Percentiles rank a stretch among this genome's conserved stretches.
Evolutionary conservation across 1,140 invertebrate genomes (phyloP).

Genomic region (Penaeus japonicus): DNA sequence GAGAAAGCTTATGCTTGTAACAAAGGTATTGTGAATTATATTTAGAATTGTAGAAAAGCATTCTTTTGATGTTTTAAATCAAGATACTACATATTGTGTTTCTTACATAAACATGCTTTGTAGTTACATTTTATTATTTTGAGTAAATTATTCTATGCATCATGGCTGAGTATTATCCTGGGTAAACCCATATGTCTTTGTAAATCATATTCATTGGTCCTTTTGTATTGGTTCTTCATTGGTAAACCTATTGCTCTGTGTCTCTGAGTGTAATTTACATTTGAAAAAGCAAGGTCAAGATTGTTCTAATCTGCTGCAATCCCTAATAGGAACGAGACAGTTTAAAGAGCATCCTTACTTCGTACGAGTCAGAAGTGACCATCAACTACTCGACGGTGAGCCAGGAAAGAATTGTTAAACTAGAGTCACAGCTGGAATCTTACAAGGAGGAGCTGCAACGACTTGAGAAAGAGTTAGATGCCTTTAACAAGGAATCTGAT

Average conservation of each 20-base stretch:
- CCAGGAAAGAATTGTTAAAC: conserved; percentile 51
- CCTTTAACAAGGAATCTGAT: conserved; percentile 59
- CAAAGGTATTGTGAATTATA: conserved; percentile 65
- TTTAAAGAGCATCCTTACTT: conserved; percentile 77
- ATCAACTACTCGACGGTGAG: conserved; percentile 66
- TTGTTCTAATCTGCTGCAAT: background rate
- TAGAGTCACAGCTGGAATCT: conserved; percentile 72
- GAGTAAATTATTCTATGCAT: no score
- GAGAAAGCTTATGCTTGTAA: conserved; percentile 72
- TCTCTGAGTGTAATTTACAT: no score
- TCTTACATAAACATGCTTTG: no score
- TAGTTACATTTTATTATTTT: no score
- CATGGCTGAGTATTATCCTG: no score
- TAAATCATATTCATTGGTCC: no score
- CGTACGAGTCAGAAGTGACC: conserved; percentile 83
- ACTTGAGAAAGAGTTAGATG: conserved; percentile 72
- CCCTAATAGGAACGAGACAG: conserved; percentile 73
- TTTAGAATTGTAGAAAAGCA: background rate
- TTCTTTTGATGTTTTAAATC: no score
- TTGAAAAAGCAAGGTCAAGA: no score
- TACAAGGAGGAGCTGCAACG: conserved; percentile 75
- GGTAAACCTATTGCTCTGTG: no score
- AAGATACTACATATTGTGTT: no score
- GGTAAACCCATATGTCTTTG: no score
- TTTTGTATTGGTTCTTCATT: no score